Conservation (phyloP, 2,888 invertebrate species). For the Synergus gifuensis region DNA sequence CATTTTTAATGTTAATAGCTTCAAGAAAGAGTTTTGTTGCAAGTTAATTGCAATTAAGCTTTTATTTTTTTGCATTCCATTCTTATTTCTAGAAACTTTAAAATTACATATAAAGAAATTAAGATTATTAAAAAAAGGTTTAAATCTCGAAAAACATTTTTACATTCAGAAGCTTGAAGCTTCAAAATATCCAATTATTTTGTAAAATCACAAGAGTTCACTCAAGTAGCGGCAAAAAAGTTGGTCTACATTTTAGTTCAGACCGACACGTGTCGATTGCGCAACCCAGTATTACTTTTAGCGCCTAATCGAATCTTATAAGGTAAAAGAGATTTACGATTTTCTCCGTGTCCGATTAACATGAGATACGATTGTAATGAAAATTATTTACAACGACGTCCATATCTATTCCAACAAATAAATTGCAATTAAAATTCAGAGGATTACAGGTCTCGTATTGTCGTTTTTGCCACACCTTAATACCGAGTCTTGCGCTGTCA, state of each 20-base stretch:
- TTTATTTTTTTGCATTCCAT: no score
- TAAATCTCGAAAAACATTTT: no score
- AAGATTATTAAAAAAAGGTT: no score
- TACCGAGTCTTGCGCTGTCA: background rate
- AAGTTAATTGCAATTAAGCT: no score
- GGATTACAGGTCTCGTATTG: slow-evolving; percentile 2
- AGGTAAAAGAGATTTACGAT: slow-evolving; percentile 21
- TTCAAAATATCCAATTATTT: no score
- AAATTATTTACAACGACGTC: slow-evolving; percentile 26
- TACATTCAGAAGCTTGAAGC: no score
- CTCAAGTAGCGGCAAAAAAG: no score
- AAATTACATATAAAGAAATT: no score
- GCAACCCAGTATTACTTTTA: slow-evolving; percentile 26
- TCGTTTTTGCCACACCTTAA: slow-evolving; percentile 18
- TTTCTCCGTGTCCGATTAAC: slow-evolving; percentile 36
- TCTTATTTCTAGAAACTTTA: no score
- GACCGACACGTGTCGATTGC: slow-evolving; percentile 7
- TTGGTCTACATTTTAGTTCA: background rate
- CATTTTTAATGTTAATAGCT: no score
- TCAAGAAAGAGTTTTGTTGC: no score
- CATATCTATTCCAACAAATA: slow-evolving; percentile 15
- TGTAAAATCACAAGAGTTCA: no score
- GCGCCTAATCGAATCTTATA: slow-evolving; percentile 36
- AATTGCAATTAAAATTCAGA: slow-evolving; percentile 38
- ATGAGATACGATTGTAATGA: slow-evolving; percentile 36